Evolutionary conservation across 2,888 invertebrate species (phyloP), one percentile per base, ranked within the genome.

Genomic region (Craniophora ligustri): DNA sequence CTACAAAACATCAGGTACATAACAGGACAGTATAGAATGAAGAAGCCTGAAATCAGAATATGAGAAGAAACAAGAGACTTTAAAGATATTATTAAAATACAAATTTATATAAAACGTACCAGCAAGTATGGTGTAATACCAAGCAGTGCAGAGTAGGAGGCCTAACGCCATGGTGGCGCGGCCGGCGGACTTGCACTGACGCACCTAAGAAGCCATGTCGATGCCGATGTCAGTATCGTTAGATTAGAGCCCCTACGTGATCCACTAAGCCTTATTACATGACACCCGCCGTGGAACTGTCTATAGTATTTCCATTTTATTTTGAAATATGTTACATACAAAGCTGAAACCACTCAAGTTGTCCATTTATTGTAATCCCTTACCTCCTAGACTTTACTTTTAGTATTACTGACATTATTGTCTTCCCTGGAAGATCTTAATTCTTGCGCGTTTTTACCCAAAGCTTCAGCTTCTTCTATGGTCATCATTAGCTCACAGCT

Each of bases 401-500:
- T 61, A 21, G 49, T 8, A 18, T 40, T 42, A 45, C 41, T 45
- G 3, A 39, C 3, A 3, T 28, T 15, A 34, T 47, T 49, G 2
- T 14, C n/a, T n/a, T n/a, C n/a, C n/a, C n/a, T n/a, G n/a, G n/a
- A 32, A 56, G 46, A 11, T 14, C 19, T 38, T 45, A n/a, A 19
- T 23, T 36, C 32, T 34, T 21, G 56, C 15, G 44, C 21, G 11
- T 61, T 70, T 32, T 58, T 78, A n/a, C 81, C 81, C 35, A 88
- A 78, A 4, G 86, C 89, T 85, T 97, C 97, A 1, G 96, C 96
- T 77, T 97, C 97, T 78, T 96, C 95, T 44, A 97, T 91, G 0
- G 97, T 97, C 81, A 96, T 96, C 6, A 97, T 95, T 35, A 97
- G 85, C 47, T 95, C 94, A 67, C 95, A 95, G 64, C 95, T 95